Evolutionary conservation across 92 coral and sea anemone species (phyloP), one percentile per base, ranked within the genome.

Genomic region (Galaxea fascicularis): DNA sequence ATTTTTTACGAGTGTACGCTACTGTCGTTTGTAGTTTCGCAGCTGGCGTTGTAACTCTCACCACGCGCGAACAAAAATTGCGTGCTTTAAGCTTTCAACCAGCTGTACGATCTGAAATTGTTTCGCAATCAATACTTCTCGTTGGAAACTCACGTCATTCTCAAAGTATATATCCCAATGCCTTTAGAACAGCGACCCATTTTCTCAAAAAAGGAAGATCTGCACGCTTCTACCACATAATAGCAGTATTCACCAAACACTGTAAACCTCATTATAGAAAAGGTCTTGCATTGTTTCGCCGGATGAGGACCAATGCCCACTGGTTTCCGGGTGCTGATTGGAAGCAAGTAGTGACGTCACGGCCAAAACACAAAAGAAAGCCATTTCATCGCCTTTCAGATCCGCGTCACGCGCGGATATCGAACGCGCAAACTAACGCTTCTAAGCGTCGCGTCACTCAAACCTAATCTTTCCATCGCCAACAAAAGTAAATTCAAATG

Each of bases 281-380:
- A 78, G 65, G 39, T 70, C 77, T 9, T 44, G 78, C 85, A 76
- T 91, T 91, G 89, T 87, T 80, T 82, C 87, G 83, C 95, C 98
- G 98, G 95, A 92, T 94, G 93, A 87, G 66, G 91, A 90, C 92
- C 95, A 82, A 79, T 90, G 98, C 89, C 93, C 92, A 88, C 91
- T 69, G 76, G 90, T 88, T 94, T 94, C 98, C 92, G 94, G 92
- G 86, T 77, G 79, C 90, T 94, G 98, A 94, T 94, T 94, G 95
- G 98, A 85, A 87, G 85, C 78, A 65, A 59, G 73, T 4, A 4
- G 57, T 87, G 89, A 92, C 95, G 95, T 94, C 98, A 94, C 93
- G 59, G 49, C 26, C 18, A 56, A 68, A 44, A 82, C 70, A 75
- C 90, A 89, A 84, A 85, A 71, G 93, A 88, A 91, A 89, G 91